Evolutionary conservation across 2,888 invertebrate genomes (phyloP).

Genomic region (Conchocele bisecta): DNA sequence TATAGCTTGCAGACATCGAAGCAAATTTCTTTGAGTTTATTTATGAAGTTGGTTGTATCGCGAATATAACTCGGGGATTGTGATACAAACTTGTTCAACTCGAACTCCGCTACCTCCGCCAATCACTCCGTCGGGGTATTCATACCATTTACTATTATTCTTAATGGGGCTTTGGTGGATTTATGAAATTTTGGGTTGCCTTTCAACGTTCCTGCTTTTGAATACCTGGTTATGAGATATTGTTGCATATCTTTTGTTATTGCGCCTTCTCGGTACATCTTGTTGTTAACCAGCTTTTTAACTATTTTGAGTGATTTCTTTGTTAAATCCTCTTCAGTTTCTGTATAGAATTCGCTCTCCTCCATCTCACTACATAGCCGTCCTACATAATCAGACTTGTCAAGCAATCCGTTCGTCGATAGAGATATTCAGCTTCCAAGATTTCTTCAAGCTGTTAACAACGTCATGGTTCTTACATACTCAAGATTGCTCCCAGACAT

Average conservation of each 20-base stretch:
- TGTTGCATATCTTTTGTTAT: conserved; percentile 11
- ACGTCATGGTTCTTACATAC: no score
- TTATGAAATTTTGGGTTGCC: conserved; percentile 31
- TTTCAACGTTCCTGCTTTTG: conserved; percentile 13
- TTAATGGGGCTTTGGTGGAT: no score
- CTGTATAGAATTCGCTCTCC: no score
- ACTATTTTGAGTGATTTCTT: no score
- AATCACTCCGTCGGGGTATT: conserved; percentile 22
- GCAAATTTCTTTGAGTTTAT: conserved; percentile 18
- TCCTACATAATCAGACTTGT: no score
- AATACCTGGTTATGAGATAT: conserved; percentile 8
- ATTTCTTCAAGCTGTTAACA: no score
- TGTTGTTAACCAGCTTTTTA: conserved; percentile 10
- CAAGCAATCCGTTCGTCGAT: no score
- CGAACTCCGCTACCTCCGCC: conserved; percentile 22
- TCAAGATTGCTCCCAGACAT: no score
- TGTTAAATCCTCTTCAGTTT: no score
- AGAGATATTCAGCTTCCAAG: no score
- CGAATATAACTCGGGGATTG: conserved; percentile 1
- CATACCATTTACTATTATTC: no score
- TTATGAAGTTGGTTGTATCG: conserved; percentile 14
- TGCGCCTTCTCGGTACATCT: conserved; percentile 2
- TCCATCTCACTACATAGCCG: no score
- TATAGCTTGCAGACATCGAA: conserved; percentile 35
- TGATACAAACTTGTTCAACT: conserved; percentile 10